These are phyloP conservation scores for Helicorthomorpha holstii DNA, from an alignment of 1,140 invertebrate genomes.

Conservation along the genomic window DNA sequence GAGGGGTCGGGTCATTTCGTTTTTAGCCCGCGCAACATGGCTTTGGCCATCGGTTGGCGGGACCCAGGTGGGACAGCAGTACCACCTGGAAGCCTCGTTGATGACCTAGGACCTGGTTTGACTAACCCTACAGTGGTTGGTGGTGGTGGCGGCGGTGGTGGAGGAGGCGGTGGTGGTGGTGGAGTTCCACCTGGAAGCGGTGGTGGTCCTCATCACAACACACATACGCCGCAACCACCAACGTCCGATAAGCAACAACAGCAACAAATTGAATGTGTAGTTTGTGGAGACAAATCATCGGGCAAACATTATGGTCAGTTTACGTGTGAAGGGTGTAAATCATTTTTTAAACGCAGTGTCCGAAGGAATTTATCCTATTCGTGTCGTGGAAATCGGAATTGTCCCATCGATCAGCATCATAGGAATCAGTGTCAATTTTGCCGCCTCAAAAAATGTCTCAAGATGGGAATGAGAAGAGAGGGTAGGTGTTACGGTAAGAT, in stretches of 20 bases:
- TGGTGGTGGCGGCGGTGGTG: slow-evolving; percentile 7
- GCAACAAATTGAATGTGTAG: slow-evolving; percentile 91
- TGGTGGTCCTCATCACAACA: not conserved
- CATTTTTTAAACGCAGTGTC: slow-evolving; percentile 95
- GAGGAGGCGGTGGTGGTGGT: slow-evolving; percentile 12
- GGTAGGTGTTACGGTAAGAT: slow-evolving; percentile 46
- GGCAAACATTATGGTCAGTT: slow-evolving; percentile 99
- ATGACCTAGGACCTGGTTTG: slow-evolving; percentile 5
- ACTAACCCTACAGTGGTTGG: slow-evolving; percentile 14
- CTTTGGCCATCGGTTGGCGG: slow-evolving; percentile 12
- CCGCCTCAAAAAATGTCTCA: slow-evolving; percentile 95
- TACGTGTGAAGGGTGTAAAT: slow-evolving; percentile 97
- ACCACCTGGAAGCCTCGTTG: slow-evolving; percentile 14
- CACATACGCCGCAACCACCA: slow-evolving; percentile 13
- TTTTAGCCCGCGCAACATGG: too few relatives aligned
- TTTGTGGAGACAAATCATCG: slow-evolving; percentile 95
- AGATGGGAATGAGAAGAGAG: slow-evolving; percentile 99
- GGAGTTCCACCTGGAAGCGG: too few relatives aligned
- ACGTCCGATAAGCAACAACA: slow-evolving; percentile 34
- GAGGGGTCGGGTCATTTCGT: too few relatives aligned
- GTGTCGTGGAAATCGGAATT: slow-evolving; percentile 88
- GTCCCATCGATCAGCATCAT: slow-evolving; percentile 97
- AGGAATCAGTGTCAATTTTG: slow-evolving; percentile 98
- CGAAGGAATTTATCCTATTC: slow-evolving; percentile 93
- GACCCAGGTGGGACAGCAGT: slow-evolving; percentile 9